Conservation (phyloP, 1,140 invertebrate genomes). For the Nephotettix cincticeps region DNA sequence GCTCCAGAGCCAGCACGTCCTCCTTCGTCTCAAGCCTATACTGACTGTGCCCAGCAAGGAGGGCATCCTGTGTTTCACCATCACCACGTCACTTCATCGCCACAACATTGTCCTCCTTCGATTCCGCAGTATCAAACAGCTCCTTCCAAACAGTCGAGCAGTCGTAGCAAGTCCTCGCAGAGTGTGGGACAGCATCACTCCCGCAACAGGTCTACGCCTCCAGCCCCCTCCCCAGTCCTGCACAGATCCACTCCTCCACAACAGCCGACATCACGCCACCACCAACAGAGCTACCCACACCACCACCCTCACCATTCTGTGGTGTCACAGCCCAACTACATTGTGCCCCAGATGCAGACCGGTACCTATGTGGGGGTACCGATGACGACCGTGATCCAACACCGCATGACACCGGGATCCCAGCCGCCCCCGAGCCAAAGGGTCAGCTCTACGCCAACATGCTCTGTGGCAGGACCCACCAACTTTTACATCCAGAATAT, state of each 20-base stretch:
- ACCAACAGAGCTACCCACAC: conserved; percentile 38
- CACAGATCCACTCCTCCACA: conserved; percentile 39
- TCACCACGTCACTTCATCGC: conserved; percentile 37
- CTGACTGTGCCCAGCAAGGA: conserved; percentile 43
- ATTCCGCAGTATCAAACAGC: conserved; percentile 31
- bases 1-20: conserved; percentile 32
- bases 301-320: conserved; percentile 54
- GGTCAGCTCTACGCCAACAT: conserved; percentile 49
- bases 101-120: conserved; percentile 37
- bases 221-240: conserved; percentile 45
- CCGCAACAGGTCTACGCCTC: conserved; percentile 50
- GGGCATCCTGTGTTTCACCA: conserved; percentile 19
- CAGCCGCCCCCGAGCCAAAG: conserved; percentile 48
- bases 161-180: conserved; percentile 38
- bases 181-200: conserved; percentile 48
- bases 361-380: conserved; percentile 46
- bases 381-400: conserved; percentile 62
- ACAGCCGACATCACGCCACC: conserved; percentile 40
- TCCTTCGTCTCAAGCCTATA: conserved; percentile 34
- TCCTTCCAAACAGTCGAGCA: conserved; percentile 39
- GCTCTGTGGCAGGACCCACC: conserved; percentile 54
- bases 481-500: conserved; percentile 59
- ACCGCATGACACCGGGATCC: conserved; percentile 44
- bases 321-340: conserved; percentile 57
- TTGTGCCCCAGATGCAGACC: conserved; percentile 47